Base-by-base conservation (phyloP, 1,140 invertebrate genomes). In the Aphis gossypii region DNA sequence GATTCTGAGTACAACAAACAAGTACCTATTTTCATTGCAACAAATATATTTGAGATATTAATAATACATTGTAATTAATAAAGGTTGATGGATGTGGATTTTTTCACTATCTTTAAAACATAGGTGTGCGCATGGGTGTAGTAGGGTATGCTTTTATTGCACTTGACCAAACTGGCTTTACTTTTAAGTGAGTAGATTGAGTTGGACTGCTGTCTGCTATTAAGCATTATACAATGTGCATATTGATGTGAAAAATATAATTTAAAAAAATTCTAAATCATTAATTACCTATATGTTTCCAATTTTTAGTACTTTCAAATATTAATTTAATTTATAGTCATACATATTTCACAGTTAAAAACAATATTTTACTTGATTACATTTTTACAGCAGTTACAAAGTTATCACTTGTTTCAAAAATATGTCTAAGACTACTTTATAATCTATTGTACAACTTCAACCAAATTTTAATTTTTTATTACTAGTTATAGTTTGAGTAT, bases 51-150 rank as follows among this genome's bases (percentile, higher is more conserved):
- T n/a, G 30, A 68, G n/a, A 35, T 76, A n/a, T 76, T 76, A 14
- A n/a, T 76, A 68, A n/a, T 30, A 76, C 30, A 76, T n/a, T 76
- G 60, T 76, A n/a, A 76, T 76, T 76, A 76, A 76, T 76, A 76
- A n/a, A 76, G 60, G 30, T 76, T 76, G 14, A 76, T n/a, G 30
- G 4, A 76, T 76, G n/a, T 11, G 18, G n/a, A 76, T 76, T 76
- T 30, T 60, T 60, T 60, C 9, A 60, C 1, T 60, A 30, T 76
- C 30, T 76, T 76, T n/a, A 76, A 76, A 68, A 76, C 60, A 76
- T 76, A 76, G 60, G 60, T 76, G 60, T 76, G 60, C n/a, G 14
- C 60, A 76, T 76, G 30, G 14, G n/a, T 76, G 4, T n/a, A n/a
- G 14, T 76, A 76, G 14, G 3, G 60, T 76, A 76, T 76, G 60